A percentile compares a stretch with the other conserved stretches of the same genome.
These are phyloP conservation scores for Neopipo cinnamomea DNA, from an alignment of 2,113 vertebrate genomes.

Conservation along the genomic window DNA sequence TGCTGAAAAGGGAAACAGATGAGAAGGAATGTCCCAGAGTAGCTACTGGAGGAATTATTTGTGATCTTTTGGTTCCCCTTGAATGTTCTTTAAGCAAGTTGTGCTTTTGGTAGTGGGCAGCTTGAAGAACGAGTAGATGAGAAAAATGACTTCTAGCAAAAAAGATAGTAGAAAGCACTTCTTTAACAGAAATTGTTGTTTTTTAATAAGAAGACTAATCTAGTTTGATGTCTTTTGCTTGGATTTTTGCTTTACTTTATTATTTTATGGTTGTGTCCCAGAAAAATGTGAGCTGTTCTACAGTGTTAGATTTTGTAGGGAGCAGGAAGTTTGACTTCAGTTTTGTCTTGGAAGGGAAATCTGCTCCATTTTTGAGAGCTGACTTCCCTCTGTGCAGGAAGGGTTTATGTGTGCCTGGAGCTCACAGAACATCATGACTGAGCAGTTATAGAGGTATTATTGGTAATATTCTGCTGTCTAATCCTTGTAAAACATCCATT, in stretches of 20 bases:
- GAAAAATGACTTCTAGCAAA: background rate
- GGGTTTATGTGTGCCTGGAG: background rate
- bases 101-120: background rate
- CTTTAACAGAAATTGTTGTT: background rate
- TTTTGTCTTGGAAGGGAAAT: background rate
- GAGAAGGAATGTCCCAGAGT: background rate
- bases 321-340: background rate
- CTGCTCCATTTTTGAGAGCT: background rate
- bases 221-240: background rate
- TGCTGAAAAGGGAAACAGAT: background rate
- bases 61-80: background rate
- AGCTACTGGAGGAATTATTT: background rate
- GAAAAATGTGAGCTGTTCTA: background rate
- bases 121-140: background rate
- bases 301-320: background rate
- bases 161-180: background rate
- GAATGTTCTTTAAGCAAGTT: background rate
- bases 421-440: background rate
- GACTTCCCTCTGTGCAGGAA: background rate
- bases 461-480: background rate
- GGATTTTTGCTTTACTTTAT: background rate
- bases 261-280: background rate
- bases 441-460: background rate
- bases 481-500: background rate
- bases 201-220: background rate